Evolutionary conservation across 2,797 vertebrate genomes (phyloP), one percentile per base, ranked within the genome.

Genomic region (Setipinna tenuifilis): DNA sequence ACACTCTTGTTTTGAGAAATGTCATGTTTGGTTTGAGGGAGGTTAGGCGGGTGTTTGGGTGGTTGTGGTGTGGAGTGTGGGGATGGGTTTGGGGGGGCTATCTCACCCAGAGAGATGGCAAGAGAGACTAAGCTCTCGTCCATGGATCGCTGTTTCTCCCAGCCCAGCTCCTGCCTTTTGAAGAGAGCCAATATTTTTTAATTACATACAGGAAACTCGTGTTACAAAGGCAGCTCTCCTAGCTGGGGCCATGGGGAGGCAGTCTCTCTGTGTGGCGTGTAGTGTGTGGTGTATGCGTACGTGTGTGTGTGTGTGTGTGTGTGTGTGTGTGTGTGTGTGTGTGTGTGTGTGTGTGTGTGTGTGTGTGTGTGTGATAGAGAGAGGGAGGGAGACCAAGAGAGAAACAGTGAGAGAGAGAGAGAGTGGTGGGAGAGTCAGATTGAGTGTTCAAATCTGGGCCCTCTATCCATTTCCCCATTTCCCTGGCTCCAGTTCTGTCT

Each of bases 171-270:
- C 92, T 90, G 91, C 92, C 91, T 87, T 83, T 89, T 90, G 87
- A 91, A 89, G 89, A 84, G 89, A 83, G 87, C 86, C 91, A 91
- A 92, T 93, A 93, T 94, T 93, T 95, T 96, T 96, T 94, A 95
- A 95, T 94, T 92, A 96, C 92, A 85, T 91, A 88, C 91, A 94
- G 95, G 95, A 95, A 96, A 96, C 95, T 97, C 94, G 85, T 91
- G 94, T 96, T 97, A 96, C 96, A 95, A 92, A 92, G 93, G 88
- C 93, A 92, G 94, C 93, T 91, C 92, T 94, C 92, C 93, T 90
- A 86, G 89, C 71, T 88, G 82, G 62, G 91, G 93, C 92, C 92
- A 88, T 87, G 90, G 90, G 93, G 91, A 90, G 90, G 83, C 89
- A 90, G 82, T 44, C 83, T 88, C 89, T 5, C 25, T 71, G 68